Evolutionary conservation across 2,113 vertebrate genomes (phyloP).

Genomic region (Neofelis nebulosa): DNA sequence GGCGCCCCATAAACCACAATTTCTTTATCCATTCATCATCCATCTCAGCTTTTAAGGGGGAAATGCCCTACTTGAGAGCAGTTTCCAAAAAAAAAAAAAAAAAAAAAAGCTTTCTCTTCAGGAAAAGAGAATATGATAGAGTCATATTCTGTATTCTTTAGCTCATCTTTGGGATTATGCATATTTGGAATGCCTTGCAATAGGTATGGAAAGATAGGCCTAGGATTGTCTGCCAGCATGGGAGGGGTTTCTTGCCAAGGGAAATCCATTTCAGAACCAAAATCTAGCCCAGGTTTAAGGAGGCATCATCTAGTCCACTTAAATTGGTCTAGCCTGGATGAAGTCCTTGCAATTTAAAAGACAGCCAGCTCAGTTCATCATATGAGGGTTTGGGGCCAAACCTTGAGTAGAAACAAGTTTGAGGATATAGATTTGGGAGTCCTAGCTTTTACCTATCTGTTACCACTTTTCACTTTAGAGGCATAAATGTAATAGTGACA

Average conservation of each 20-base stretch:
- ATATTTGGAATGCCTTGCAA: background rate
- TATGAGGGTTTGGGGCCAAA: background rate
- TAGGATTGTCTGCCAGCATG: background rate
- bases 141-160: background rate
- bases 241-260: background rate
- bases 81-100: background rate
- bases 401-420: background rate
- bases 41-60: background rate
- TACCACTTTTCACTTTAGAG: background rate
- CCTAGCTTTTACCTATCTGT: background rate
- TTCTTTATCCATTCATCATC: background rate
- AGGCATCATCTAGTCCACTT: background rate
- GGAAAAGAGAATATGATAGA: background rate
- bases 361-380: background rate
- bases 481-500: background rate
- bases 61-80: background rate
- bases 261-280: background rate
- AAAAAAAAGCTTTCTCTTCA: background rate
- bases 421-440: background rate
- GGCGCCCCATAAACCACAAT: no score
- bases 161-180: background rate
- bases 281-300: background rate
- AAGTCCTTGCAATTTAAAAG: background rate
- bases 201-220: background rate
- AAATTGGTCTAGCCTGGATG: background rate